Conservation (phyloP, 2,888 invertebrate species). For the Trachelus iudaicus region DNA sequence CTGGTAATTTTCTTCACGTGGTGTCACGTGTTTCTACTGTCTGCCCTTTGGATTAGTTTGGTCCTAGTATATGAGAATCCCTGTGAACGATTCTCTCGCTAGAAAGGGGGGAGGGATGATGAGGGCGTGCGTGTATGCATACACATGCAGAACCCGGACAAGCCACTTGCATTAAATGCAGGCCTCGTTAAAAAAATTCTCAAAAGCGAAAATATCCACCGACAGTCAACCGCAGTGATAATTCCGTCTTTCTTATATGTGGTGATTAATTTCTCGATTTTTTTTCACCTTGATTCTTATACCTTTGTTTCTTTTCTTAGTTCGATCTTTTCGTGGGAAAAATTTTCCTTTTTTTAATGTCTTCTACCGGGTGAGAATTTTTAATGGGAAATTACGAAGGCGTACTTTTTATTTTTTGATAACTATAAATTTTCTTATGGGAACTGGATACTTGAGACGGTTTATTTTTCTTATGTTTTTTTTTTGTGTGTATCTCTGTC, state of each 20-base stretch:
- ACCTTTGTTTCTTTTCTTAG: neutral
- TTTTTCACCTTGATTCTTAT: too few relatives aligned
- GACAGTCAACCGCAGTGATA: neutral
- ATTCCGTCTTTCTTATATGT: neutral
- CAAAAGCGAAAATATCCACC: slow-evolving; percentile 8
- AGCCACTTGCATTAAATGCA: slow-evolving; percentile 19
- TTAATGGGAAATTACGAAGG: neutral
- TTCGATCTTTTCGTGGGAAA: neutral
- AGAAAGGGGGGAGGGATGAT: neutral
- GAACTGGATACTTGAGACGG: neutral
- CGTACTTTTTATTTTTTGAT: neutral
- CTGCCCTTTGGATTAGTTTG: neutral
- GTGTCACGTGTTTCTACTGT: neutral
- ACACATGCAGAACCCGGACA: neutral
- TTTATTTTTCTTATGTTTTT: neutral
- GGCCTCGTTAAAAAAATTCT: slow-evolving; percentile 21
- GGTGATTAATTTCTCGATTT: neutral
- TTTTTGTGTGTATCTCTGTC: neutral
- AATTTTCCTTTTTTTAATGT: neutral
- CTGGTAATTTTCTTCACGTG: too few relatives aligned
- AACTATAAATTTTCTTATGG: neutral
- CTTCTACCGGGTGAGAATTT: neutral
- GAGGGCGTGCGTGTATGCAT: slow-evolving; percentile 7
- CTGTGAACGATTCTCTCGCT: neutral
- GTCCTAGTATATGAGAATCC: neutral